phyloP scores from a whole-genome alignment of 2,797 vertebrate species.

The Acanthurus lineatus region DNA sequence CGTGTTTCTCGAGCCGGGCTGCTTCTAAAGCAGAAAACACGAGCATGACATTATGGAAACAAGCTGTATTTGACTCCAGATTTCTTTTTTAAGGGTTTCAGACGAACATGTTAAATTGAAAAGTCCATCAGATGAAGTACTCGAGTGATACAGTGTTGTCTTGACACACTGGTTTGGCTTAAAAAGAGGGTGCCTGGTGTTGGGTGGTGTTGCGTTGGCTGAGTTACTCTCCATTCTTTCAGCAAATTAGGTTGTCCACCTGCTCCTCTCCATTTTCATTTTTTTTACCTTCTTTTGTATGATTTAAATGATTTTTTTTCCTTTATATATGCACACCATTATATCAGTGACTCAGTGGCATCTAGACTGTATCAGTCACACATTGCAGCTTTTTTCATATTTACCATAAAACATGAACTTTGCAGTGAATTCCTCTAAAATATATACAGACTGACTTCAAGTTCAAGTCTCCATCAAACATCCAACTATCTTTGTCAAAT shows the following conservation, averaged over 20 bases:
- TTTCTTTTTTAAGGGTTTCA: conserved; percentile 41
- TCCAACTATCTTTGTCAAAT: conserved; percentile 6
- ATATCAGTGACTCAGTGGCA: background rate
- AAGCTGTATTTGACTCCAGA: conserved; percentile 36
- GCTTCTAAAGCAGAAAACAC: conserved; percentile 58
- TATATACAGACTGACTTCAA: background rate
- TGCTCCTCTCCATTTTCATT: background rate
- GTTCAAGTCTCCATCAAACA: background rate
- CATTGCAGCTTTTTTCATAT: background rate
- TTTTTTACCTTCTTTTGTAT: background rate
- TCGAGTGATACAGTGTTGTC: conserved; percentile 15
- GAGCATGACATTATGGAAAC: conserved; percentile 53
- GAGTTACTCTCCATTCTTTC: conserved; percentile 9
- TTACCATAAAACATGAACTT: background rate
- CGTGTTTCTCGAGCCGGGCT: conserved; percentile 40
- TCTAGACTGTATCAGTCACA: background rate
- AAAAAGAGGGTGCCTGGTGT: conserved; percentile 8
- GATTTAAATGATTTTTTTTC: background rate
- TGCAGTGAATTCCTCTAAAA: background rate
- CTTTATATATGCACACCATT: background rate
- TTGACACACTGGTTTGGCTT: conserved; percentile 22
- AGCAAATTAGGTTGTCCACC: background rate
- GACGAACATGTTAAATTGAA: conserved; percentile 27
- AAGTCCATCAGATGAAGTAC: conserved; percentile 28
- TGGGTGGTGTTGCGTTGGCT: background rate